A percentile compares a stretch with the other conserved stretches of the same genome.
Conservation (phyloP, 1,140 invertebrate species). For the Himalopsyche phryganea region DNA sequence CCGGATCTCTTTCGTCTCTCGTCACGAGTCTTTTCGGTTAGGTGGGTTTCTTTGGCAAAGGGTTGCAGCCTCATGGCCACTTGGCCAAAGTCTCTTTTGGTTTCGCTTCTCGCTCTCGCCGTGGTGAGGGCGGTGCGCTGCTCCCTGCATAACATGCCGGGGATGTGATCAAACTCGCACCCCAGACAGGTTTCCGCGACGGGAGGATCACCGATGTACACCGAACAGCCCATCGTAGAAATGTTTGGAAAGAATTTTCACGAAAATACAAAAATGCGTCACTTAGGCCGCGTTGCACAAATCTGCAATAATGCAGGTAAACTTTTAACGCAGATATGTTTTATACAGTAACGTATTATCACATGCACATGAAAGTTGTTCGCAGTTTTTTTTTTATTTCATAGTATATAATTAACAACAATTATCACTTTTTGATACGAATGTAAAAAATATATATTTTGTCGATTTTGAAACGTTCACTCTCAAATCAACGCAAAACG, state of each 20-base stretch:
- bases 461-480: no score
- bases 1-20: neutral
- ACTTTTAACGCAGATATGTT: neutral
- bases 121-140: slow-evolving; percentile 27
- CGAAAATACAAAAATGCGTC: neutral
- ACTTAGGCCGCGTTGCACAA: neutral
- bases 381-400: no score
- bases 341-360: no score
- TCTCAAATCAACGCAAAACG: no score
- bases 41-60: neutral
- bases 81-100: slow-evolving; percentile 11
- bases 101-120: slow-evolving; percentile 5
- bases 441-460: no score
- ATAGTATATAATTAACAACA: no score
- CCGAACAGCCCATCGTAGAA: slow-evolving; percentile 6
- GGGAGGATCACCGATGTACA: slow-evolving; percentile 9
- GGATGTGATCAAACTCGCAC: slow-evolving; percentile 7
- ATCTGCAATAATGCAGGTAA: neutral
- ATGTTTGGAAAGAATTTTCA: neutral
- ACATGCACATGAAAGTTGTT: no score
- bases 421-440: no score
- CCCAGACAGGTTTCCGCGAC: slow-evolving; percentile 1
- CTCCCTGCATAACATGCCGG: slow-evolving; percentile 23
- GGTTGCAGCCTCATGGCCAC: neutral
- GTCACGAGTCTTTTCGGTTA: neutral